Conservation (phyloP, 1,140 invertebrate genomes). For the Cydia amplana region DNA sequence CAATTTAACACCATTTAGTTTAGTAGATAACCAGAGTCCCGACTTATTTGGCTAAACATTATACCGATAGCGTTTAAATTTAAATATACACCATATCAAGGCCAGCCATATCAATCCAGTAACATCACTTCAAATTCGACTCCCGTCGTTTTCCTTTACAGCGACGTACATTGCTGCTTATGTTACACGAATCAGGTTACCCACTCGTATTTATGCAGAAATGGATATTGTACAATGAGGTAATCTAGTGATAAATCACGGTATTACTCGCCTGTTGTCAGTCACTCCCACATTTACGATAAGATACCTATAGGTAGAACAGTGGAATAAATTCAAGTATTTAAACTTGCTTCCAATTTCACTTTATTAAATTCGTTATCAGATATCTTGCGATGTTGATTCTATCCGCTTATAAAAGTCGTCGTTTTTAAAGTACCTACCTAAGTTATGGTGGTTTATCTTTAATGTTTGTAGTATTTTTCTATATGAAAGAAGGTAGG, state of each 20-base stretch:
- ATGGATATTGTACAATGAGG: slow-evolving; percentile 7
- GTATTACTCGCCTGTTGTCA: slow-evolving; percentile 9
- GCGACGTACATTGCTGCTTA: slow-evolving; percentile 35
- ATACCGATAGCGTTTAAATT: slow-evolving; percentile 61
- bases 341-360: slow-evolving; percentile 10
- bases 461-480: not conserved
- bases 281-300: slow-evolving; percentile 14
- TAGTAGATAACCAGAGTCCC: slow-evolving; percentile 43
- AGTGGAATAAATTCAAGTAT: slow-evolving; percentile 26
- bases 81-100: slow-evolving; percentile 61
- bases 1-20: slow-evolving; percentile 6
- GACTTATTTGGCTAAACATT: slow-evolving; percentile 49
- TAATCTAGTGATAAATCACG: not conserved
- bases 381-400: not conserved
- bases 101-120: slow-evolving; percentile 55
- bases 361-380: not conserved
- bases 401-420: not conserved
- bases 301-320: slow-evolving; percentile 11
- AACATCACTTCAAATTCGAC: slow-evolving; percentile 47
- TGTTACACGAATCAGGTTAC: not conserved
- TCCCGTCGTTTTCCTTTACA: slow-evolving; percentile 41
- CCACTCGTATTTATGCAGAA: not conserved
- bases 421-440: not conserved
- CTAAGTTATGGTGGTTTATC: no score
- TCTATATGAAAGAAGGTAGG: no score